Evolutionary conservation across 2,888 invertebrate genomes (phyloP).

Genomic region (Drosophila affinis): DNA sequence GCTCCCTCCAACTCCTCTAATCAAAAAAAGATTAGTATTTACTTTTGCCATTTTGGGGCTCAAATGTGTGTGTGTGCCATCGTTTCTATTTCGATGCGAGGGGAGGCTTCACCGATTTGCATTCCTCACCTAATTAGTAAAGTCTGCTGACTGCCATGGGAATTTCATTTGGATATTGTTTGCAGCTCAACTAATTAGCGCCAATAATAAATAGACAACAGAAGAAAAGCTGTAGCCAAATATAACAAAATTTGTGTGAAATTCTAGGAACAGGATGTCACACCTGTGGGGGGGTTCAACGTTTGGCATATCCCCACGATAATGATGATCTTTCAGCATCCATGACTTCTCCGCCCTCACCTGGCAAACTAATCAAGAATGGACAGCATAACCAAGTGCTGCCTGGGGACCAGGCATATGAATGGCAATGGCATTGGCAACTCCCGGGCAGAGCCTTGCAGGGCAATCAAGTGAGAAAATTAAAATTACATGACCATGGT

Average conservation of each 20-base stretch:
- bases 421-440: neutral
- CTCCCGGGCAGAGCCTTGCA: constrained; percentile 16
- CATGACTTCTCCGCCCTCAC: constrained; percentile 26
- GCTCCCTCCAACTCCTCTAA: constrained; percentile 13
- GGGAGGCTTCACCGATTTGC: constrained; percentile 22
- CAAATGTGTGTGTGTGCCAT: too few species aligned
- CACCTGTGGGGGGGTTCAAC: too few species aligned
- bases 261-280: neutral
- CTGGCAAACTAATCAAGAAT: constrained; percentile 37
- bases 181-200: constrained; percentile 49
- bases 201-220: neutral
- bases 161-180: constrained; percentile 47
- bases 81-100: neutral
- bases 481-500: constrained; percentile 69
- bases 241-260: constrained; percentile 23
- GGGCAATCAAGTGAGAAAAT: constrained; percentile 80
- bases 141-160: constrained; percentile 59
- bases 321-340: constrained; percentile 22
- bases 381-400: constrained; percentile 16
- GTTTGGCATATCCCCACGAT: neutral
- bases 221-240: constrained; percentile 6
- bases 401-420: constrained; percentile 15
- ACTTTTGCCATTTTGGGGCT: neutral
- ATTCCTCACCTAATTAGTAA: constrained; percentile 53
- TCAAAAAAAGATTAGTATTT: constrained; percentile 1